Base-by-base conservation (phyloP, 2,888 invertebrate genomes). In the Halictus quadricinctus region DNA sequence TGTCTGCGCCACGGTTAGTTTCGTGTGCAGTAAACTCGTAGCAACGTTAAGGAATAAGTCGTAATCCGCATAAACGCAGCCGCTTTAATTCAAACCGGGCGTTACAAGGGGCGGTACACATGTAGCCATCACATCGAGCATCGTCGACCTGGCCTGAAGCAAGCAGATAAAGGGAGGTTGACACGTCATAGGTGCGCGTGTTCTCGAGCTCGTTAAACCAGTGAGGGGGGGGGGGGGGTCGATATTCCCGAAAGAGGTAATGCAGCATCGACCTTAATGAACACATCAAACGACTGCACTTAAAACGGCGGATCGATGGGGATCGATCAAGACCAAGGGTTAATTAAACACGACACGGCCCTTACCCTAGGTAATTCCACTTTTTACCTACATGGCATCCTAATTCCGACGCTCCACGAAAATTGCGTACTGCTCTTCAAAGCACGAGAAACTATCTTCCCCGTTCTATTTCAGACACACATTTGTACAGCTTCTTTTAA, bases 121-220 rank as follows among this genome's bases (percentile, higher is more conserved):
- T 88, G 89, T 89, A 87, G 85, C 79, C 85, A 86, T 60, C 81
- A 77, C 88, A 88, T 89, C 84, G 83, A 85, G 89, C 87, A 87
- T 80, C 86, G 87, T 89, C 87, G 87, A 84, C 83, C 88, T 79
- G 80, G 88, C 85, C 87, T 88, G 88, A 90, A 89, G 89, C 89
- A 83, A 87, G 88, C 79, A 88, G 89, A 90, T 88, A 90, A 89
- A 90, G 90, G 85, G 84, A 81, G 85, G 84, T 87, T 89, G 88
- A 89, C 88, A 79, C 83, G 83, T 88, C 89, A 89, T 89, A 89
- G 83, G 88, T 83, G 86, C 75, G 83, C 89, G 87, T 89, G 88
- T 89, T 88, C 89, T 80, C 76, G 76, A 80, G 88, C 89, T 88
- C 88, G 88, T 89, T 89, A 89, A 88, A 88, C 72, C 41, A 21